These are phyloP conservation scores for Cybosia mesomella DNA, from an alignment of 2,888 invertebrate genomes.

Conservation along the genomic window DNA sequence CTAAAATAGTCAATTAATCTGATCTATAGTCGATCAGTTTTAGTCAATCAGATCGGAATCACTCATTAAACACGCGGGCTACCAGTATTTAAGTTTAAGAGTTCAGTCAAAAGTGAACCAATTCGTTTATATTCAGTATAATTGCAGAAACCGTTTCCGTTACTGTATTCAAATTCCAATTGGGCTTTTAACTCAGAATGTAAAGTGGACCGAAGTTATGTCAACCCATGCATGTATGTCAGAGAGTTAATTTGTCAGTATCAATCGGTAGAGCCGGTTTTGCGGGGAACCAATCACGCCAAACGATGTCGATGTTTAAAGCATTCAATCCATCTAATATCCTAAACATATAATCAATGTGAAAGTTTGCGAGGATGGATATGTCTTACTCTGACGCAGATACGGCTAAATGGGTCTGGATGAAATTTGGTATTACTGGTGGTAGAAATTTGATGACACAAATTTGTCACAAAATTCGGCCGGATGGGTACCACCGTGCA, in stretches of 20 bases:
- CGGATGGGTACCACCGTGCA: too few relatives aligned
- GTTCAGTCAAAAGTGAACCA: not conserved
- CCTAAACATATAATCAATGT: not conserved
- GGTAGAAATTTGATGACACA: too few relatives aligned
- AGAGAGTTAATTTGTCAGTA: slow-evolving; percentile 26
- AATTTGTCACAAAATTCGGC: too few relatives aligned
- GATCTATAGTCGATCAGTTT: not conserved
- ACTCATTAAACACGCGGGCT: not conserved
- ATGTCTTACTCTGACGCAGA: not conserved
- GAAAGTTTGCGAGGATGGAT: not conserved
- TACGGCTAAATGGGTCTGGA: not conserved
- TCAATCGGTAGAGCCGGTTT: slow-evolving; percentile 19
- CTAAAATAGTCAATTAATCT: too few relatives aligned
- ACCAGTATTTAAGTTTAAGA: not conserved
- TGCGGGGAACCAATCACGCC: slow-evolving; percentile 2
- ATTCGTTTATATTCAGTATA: not conserved
- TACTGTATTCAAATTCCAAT: slow-evolving; percentile 18
- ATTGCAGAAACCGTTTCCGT: slow-evolving; percentile 9
- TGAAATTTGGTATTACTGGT: not conserved
- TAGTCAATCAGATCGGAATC: not conserved
- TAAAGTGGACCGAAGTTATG: slow-evolving; percentile 17
- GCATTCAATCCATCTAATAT: not conserved
- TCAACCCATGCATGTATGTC: slow-evolving; percentile 16
- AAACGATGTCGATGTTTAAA: slow-evolving; percentile 7
- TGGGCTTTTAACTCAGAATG: slow-evolving; percentile 13